Base-by-base conservation (phyloP, 2,888 invertebrate genomes). In the Brachynemurus nebulosus region DNA sequence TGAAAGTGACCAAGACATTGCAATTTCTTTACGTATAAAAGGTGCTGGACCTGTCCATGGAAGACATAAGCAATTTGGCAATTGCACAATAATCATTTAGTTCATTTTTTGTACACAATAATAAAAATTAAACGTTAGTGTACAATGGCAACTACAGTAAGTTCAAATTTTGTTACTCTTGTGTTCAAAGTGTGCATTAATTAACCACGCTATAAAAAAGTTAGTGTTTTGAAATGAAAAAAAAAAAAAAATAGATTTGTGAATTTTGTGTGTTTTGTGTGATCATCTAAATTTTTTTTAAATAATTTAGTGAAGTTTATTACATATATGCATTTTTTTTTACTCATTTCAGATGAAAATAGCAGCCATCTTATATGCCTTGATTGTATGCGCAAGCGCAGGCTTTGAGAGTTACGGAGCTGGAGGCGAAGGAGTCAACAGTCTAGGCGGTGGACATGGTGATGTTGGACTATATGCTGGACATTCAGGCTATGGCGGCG, bases 141-240 rank as follows among this genome's bases (percentile, higher is more conserved):
- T 56, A 60, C 57, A 54, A 63, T 63, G 63, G 62, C 60, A 53
- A 53, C 54, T 35, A 59, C 59, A 48, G 62, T 62, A 62, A 63
- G 63, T 62, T 54, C 45, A n/a, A n/a, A n/a, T n/a, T n/a, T n/a
- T n/a, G n/a, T n/a, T n/a, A n/a, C n/a, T n/a, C n/a, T n/a, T n/a
- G n/a, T n/a, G n/a, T n/a, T n/a, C n/a, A n/a, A n/a, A n/a, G n/a
- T n/a, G n/a, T n/a, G n/a, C n/a, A n/a, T n/a, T n/a, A n/a, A n/a
- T n/a, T n/a, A n/a, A n/a, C n/a, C n/a, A n/a, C n/a, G n/a, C n/a
- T n/a, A n/a, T n/a, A n/a, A n/a, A n/a, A n/a, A n/a, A n/a, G n/a
- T n/a, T n/a, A n/a, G n/a, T n/a, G n/a, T n/a, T n/a, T n/a, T n/a
- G n/a, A n/a, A n/a, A n/a, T n/a, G n/a, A n/a, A n/a, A n/a, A n/a